Percentiles rank a stretch among this genome's conserved stretches.
Evolutionary conservation across 1,140 invertebrate species (phyloP).

Genomic region (Bombus fervidus): DNA sequence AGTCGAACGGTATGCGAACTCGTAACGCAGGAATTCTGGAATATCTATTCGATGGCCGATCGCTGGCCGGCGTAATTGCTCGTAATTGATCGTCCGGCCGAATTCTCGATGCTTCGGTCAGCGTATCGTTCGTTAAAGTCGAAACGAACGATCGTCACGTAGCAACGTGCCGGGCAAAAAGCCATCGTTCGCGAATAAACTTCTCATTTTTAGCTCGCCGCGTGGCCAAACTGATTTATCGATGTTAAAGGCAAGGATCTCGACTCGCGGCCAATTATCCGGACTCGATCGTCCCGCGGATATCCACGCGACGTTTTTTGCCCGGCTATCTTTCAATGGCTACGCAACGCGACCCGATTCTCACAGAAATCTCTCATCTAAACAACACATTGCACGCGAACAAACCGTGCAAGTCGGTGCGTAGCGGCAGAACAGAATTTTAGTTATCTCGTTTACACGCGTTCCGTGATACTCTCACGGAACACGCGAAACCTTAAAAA

Average conservation of each 20-base stretch:
- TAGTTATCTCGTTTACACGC: neutral
- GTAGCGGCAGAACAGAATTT: neutral
- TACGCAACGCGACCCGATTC: constrained; percentile 30
- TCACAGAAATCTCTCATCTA: constrained; percentile 28
- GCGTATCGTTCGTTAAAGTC: constrained; percentile 10
- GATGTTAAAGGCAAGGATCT: neutral
- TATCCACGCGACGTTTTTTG: neutral
- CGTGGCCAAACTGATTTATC: constrained; percentile 6
- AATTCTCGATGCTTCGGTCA: constrained; percentile 40
- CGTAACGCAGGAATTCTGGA: constrained; percentile 55
- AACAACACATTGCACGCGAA: neutral
- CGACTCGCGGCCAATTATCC: neutral
- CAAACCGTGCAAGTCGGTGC: neutral
- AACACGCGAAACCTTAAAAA: neutral
- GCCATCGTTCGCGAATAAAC: neutral
- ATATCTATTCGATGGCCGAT: constrained; percentile 45
- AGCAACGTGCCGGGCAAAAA: constrained; percentile 14
- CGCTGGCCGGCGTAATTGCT: constrained; percentile 57
- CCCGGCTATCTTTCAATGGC: neutral
- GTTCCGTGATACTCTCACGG: neutral
- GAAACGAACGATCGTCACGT: constrained; percentile 20
- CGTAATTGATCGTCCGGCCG: constrained; percentile 64
- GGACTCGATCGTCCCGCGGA: neutral
- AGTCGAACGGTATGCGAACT: constrained; percentile 17
- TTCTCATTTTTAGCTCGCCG: constrained; percentile 30